phyloP scores from a whole-genome alignment of 2,888 invertebrate genomes.

The Coenonympha arcania region DNA sequence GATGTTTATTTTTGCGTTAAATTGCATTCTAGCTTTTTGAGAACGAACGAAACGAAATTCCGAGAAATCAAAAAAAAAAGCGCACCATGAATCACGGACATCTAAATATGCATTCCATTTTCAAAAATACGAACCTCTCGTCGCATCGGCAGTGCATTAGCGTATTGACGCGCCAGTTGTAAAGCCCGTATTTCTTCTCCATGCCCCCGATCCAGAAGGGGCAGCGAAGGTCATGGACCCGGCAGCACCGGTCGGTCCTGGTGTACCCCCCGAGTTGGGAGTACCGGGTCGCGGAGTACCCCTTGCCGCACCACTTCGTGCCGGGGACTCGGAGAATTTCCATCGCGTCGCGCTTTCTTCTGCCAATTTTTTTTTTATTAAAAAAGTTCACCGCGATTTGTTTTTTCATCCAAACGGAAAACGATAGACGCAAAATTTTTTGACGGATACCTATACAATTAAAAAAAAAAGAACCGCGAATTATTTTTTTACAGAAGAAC shows the following conservation, averaged over 20 bases:
- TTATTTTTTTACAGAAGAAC: too few relatives aligned
- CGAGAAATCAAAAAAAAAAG: not conserved
- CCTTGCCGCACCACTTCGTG: constrained; percentile 95
- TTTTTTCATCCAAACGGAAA: too few relatives aligned
- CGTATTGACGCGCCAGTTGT: constrained; percentile 92
- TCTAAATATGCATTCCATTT: constrained; percentile 2
- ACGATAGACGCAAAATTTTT: too few relatives aligned
- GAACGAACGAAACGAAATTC: too few relatives aligned
- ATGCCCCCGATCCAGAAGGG: constrained; percentile 88
- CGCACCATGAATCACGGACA: not conserved
- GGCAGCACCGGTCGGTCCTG: constrained; percentile 89
- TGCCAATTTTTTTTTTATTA: constrained; percentile 39
- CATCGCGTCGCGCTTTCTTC: constrained; percentile 63
- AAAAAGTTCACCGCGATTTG: not conserved
- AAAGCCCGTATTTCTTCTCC: constrained; percentile 86
- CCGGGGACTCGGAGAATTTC: constrained; percentile 88
- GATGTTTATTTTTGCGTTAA: too few relatives aligned
- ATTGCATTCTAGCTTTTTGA: too few relatives aligned
- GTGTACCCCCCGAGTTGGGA: constrained; percentile 88
- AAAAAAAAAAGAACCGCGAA: too few relatives aligned
- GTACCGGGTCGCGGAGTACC: constrained; percentile 85
- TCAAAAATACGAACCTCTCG: constrained; percentile 78
- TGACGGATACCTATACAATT: too few relatives aligned
- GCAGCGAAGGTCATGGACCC: constrained; percentile 89
- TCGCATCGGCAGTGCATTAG: constrained; percentile 95